phyloP scores from a whole-genome alignment of 2,797 vertebrate genomes.

The Gymnoscopelus microlampas region DNA sequence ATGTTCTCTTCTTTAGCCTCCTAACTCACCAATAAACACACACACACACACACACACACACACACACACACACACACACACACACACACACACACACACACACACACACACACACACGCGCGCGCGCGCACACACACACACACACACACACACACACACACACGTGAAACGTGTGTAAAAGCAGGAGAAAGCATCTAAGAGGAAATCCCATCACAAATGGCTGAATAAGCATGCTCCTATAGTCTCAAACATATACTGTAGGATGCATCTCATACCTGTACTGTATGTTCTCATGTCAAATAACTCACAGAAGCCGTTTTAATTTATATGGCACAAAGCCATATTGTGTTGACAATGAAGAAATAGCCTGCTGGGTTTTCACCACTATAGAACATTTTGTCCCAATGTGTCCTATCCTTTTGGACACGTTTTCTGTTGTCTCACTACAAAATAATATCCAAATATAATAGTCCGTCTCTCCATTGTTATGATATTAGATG shows the following conservation, averaged over 20 bases:
- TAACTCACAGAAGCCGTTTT: neutral
- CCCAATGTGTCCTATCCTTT: too few species aligned
- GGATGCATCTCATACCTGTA: slow-evolving; percentile 8
- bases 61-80: slow-evolving; percentile 9
- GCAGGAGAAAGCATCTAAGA: slow-evolving; percentile 19
- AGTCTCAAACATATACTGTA: neutral
- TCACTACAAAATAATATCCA: too few species aligned
- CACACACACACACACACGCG: slow-evolving; percentile 14
- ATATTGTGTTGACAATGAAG: neutral
- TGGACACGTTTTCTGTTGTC: too few species aligned
- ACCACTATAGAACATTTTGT: neutral
- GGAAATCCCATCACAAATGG: slow-evolving; percentile 48
- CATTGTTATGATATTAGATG: too few species aligned
- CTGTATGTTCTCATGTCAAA: slow-evolving; percentile 1
- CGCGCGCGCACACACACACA: slow-evolving; percentile 11
- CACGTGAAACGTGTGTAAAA: slow-evolving; percentile 1
- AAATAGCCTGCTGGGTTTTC: neutral
- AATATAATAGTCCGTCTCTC: too few species aligned
- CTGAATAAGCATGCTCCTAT: slow-evolving; percentile 42
- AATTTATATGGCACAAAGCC: neutral
- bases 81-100: slow-evolving; percentile 29
- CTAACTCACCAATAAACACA: slow-evolving; percentile 51
- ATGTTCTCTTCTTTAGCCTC: slow-evolving; percentile 71
- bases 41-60: slow-evolving; percentile 25
- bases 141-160: neutral